Conservation (phyloP, 2,888 invertebrate species). For the Cetonia aurata region DNA sequence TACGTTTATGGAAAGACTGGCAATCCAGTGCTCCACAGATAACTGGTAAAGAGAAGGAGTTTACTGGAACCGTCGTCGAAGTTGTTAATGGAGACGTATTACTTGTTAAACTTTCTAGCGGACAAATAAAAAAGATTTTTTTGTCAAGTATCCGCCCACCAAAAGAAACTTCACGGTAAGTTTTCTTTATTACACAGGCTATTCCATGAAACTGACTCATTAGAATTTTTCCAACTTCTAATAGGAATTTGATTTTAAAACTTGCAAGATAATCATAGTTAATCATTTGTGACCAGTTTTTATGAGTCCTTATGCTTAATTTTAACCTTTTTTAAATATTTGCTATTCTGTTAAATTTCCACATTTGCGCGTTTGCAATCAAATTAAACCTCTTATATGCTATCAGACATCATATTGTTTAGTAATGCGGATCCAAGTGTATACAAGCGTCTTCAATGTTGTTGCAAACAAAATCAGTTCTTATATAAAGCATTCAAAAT, state of each 20-base stretch:
- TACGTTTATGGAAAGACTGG: conserved; percentile 94
- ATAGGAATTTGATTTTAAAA: not conserved
- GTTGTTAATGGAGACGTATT: conserved; percentile 95
- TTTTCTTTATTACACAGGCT: conserved; percentile 18
- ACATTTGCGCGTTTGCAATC: too few species aligned
- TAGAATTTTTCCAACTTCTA: not conserved
- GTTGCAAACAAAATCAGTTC: too few species aligned
- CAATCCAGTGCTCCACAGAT: conserved; percentile 80
- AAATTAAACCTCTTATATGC: too few species aligned
- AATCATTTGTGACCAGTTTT: too few species aligned
- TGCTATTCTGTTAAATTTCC: too few species aligned
- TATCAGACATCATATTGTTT: too few species aligned
- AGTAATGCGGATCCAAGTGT: too few species aligned
- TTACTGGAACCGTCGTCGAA: conserved; percentile 86
- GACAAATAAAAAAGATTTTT: conserved; percentile 90
- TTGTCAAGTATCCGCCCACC: conserved; percentile 96
- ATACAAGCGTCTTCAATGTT: too few species aligned
- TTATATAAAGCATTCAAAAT: too few species aligned
- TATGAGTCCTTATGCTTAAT: too few species aligned
- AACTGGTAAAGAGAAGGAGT: conserved; percentile 85
- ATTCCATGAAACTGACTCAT: conserved; percentile 27
- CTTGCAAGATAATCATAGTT: not conserved
- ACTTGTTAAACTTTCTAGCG: conserved; percentile 84
- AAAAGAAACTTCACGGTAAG: conserved; percentile 72
- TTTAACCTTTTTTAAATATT: too few species aligned